Evolutionary conservation across 2,888 invertebrate species (phyloP), one percentile per base, ranked within the genome.

Genomic region (Orthosia gracilis): DNA sequence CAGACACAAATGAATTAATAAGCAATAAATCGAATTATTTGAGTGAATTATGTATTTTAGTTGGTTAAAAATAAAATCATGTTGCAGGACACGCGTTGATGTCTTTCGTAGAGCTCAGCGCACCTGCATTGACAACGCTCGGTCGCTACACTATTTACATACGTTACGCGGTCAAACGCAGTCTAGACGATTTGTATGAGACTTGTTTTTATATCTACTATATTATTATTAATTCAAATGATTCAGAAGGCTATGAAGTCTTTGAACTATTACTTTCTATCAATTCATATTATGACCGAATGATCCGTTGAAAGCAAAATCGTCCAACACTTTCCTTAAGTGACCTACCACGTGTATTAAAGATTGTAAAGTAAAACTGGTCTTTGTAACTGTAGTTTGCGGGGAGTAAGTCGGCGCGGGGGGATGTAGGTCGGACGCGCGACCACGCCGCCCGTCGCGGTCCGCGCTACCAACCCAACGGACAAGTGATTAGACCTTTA

Each of bases 271-370:
- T 94, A 95, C 95, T 96, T 96, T 96, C 96, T 94, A 93, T 92
- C 89, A 89, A 81, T 86, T 87, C 90, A 90, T 89, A 63, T 80
- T 54, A 86, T 87, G 92, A 93, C 89, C 89, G 89, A 90, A 91
- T 89, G 89, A 89, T 91, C 90, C 87, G 92, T 92, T 90, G 96
- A 96, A 96, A 96, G 95, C 95, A 96, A 96, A 96, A 95, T 95
- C 93, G 93, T 91, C 91, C 92, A 93, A 94, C 94, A 95, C 95
- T 96, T 96, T 96, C 96, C 92, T 95, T 92, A 81, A 87, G 86
- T 94, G 95, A 94, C 94, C 94, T 90, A 92, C 92, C 90, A 92
- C 85, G 87, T 87, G 88, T 91, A 86, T 91, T 90, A 92, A 91
- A 90, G 88, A 92, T 90, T 90, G 89, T 91, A 87, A 91, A 92